phyloP scores from a whole-genome alignment of 92 coral and sea anemone species.

The Phymanthus crucifer region DNA sequence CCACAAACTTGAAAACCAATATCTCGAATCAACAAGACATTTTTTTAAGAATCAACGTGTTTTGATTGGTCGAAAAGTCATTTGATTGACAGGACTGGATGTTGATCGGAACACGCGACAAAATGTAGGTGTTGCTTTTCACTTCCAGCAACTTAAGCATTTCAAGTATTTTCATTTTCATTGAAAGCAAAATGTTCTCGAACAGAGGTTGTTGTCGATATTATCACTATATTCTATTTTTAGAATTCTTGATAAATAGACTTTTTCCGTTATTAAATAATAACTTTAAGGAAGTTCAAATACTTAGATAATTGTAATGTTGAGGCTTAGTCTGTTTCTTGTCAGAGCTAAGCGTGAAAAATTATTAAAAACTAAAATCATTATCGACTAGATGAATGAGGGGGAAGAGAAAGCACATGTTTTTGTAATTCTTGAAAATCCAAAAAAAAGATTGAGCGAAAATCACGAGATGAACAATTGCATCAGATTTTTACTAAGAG shows the following conservation, averaged over 20 bases:
- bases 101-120: not conserved
- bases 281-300: not conserved
- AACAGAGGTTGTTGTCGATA: not conserved
- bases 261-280: not conserved
- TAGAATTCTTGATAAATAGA: not conserved
- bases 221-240: not conserved
- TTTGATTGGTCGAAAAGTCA: not conserved
- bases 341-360: no score
- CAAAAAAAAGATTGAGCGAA: no score
- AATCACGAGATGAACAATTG: no score
- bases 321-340: not conserved
- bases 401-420: no score
- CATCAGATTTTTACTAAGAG: no score
- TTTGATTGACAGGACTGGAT: not conserved
- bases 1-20: not conserved
- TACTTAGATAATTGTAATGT: not conserved
- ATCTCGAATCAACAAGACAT: not conserved
- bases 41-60: not conserved
- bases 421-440: no score
- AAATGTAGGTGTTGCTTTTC: not conserved
- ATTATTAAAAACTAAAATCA: no score
- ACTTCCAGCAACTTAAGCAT: not conserved
- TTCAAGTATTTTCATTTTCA: not conserved
- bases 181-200: not conserved
- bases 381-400: no score